phyloP scores from a whole-genome alignment of 1,140 invertebrate genomes.

The Aricia agestis region DNA sequence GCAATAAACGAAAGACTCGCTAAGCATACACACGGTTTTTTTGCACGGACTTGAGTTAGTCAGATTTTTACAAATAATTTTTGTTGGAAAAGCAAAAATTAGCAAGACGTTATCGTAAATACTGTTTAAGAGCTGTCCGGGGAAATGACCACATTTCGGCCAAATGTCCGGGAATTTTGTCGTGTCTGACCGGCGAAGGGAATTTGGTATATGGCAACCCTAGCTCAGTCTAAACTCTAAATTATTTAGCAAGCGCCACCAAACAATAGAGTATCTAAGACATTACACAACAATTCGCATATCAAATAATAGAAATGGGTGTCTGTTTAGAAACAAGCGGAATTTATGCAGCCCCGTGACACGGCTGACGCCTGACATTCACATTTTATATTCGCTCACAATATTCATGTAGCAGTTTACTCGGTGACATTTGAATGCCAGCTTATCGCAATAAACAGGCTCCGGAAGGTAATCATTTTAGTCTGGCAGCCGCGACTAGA shows the following conservation, averaged over 20 bases:
- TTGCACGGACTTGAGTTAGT: too few relatives aligned
- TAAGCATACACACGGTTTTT: too few relatives aligned
- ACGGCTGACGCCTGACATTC: conserved; percentile 7
- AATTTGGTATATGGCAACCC: too few relatives aligned
- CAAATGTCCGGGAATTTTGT: too few relatives aligned
- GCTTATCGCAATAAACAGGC: conserved; percentile 31
- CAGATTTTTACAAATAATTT: too few relatives aligned
- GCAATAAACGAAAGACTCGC: too few relatives aligned
- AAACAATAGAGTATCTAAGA: neutral
- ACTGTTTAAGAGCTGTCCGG: too few relatives aligned
- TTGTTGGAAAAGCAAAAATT: too few relatives aligned
- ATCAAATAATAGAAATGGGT: conserved; percentile 11
- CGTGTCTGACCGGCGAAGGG: too few relatives aligned
- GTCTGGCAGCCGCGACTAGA: neutral
- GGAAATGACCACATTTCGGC: too few relatives aligned
- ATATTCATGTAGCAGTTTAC: conserved; percentile 29
- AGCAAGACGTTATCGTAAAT: too few relatives aligned
- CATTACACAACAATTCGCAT: neutral
- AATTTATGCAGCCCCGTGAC: conserved; percentile 8
- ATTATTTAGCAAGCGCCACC: neutral
- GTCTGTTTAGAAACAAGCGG: neutral
- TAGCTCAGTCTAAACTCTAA: too few relatives aligned
- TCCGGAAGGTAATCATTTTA: conserved; percentile 6
- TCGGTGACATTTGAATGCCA: conserved; percentile 48
- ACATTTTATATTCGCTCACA: conserved; percentile 30